These are phyloP conservation scores for Ceriagrion tenellum DNA, from an alignment of 2,888 invertebrate species.

Conservation along the genomic window DNA sequence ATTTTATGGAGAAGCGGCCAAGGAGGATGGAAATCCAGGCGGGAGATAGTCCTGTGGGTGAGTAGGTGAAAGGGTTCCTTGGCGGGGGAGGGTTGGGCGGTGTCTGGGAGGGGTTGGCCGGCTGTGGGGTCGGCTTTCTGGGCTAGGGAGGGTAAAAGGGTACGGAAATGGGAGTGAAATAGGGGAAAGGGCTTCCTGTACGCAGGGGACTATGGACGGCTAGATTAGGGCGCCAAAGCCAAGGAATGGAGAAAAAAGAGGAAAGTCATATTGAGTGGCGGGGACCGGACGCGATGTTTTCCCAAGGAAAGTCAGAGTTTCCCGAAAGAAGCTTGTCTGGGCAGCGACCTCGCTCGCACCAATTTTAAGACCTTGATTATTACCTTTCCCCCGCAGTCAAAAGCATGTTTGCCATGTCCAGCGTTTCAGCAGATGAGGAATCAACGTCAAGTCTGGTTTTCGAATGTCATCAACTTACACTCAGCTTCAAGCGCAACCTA, in stretches of 20 bases:
- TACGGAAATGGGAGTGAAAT: conserved; percentile 11
- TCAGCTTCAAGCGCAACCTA: no score
- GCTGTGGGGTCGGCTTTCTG: no score
- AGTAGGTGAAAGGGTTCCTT: not conserved
- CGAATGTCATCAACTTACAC: no score
- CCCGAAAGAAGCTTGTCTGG: no score
- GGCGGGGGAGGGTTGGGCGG: not conserved
- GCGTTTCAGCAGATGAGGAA: no score
- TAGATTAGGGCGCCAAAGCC: not conserved
- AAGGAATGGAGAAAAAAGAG: not conserved
- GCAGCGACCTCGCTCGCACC: no score
- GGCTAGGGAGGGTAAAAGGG: not conserved
- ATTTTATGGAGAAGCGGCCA: not conserved
- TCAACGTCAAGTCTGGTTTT: no score
- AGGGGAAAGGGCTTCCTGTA: not conserved
- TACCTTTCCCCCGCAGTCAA: no score
- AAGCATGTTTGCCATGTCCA: no score
- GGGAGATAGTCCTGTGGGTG: not conserved
- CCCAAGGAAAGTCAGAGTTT: not conserved
- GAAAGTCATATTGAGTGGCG: not conserved
- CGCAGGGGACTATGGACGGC: not conserved
- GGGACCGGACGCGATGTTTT: not conserved
- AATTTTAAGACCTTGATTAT: no score
- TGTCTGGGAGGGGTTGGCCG: not conserved
- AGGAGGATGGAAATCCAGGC: not conserved